These are phyloP conservation scores for Pristionchus fissidentatus DNA, from an alignment of 2,888 invertebrate species.

Conservation along the genomic window DNA sequence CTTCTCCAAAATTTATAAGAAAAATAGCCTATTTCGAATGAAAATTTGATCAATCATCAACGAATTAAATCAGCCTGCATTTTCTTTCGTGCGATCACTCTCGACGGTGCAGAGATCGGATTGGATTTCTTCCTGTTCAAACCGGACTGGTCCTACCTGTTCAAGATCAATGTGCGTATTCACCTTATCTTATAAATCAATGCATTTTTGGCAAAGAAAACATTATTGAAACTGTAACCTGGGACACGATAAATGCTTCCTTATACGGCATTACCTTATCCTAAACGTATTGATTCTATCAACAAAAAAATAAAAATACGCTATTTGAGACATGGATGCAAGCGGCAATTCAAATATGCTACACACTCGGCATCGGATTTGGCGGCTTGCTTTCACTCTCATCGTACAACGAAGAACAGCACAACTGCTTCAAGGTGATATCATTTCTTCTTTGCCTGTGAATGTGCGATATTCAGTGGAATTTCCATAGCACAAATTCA, in stretches of 20 bases:
- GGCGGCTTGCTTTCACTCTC: constrained; percentile 51
- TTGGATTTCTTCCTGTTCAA: constrained; percentile 44
- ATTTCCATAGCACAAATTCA: no score
- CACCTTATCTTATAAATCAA: neutral
- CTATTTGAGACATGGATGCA: constrained; percentile 51
- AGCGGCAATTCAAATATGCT: constrained; percentile 52
- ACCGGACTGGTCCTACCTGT: constrained; percentile 45
- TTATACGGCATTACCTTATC: neutral
- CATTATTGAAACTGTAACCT: neutral
- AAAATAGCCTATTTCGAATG: no score
- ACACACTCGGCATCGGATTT: constrained; percentile 50
- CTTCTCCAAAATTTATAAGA: no score
- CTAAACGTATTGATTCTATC: neutral
- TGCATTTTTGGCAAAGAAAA: neutral
- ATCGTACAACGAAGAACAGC: constrained; percentile 47
- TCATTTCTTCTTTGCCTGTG: neutral
- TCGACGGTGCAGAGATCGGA: constrained; percentile 48
- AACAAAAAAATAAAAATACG: no score
- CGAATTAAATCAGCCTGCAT: constrained; percentile 41
- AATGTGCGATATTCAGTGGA: neutral
- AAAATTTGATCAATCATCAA: no score
- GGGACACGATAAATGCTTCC: neutral
- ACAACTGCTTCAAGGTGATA: constrained; percentile 48
- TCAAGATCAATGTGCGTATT: constrained; percentile 7
- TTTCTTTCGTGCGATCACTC: constrained; percentile 49